Base-by-base conservation (phyloP, 2,113 vertebrate genomes). In the Otolemur garnettii region DNA sequence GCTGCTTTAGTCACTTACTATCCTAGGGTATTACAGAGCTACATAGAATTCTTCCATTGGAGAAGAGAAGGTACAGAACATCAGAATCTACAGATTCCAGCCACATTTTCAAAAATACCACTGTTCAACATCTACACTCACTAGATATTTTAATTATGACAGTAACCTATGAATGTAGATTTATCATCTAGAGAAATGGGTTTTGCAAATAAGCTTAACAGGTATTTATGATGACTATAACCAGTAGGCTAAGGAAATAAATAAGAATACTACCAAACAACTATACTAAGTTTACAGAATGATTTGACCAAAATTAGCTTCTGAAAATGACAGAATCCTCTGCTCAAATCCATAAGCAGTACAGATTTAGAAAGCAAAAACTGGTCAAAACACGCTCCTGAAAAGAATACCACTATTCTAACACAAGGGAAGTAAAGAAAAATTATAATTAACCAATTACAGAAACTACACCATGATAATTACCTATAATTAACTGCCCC, bases 191-290 rank as follows among this genome's bases (percentile, higher is more conserved):
- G 21, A 89, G 68, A 33, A 82, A 86, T 33, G 62, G 74, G 24
- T 55, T 91, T 81, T 91, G 11, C 35, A 87, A 81, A 74, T 50
- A 90, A 83, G 15, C 4, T 53, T 83, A 69, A 83, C 3, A 77
- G 21, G 2, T 85, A 88, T 85, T 71, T 75, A 33, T 90, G 53
- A 87, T 80, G 26, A 28, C 26, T 45, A 68, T 38, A 90, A 85
- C 50, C 55, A 94, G 9, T 35, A 94, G 77, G 81, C 21, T 60
- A 90, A 96, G 64, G 35, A 91, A 94, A 89, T 64, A 90, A 93
- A 81, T 78, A 74, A 90, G 33, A 87, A 42, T 57, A 59, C 18
- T n/a, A 80, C 64, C 33, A 93, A 86, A 80, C 74, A 95, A 90
- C 64, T 59, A 6, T 50, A 59, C 7, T 33, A 66, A 64, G 57